phyloP scores from a whole-genome alignment of 2,113 vertebrate species.

The Anoura caudifer region DNA sequence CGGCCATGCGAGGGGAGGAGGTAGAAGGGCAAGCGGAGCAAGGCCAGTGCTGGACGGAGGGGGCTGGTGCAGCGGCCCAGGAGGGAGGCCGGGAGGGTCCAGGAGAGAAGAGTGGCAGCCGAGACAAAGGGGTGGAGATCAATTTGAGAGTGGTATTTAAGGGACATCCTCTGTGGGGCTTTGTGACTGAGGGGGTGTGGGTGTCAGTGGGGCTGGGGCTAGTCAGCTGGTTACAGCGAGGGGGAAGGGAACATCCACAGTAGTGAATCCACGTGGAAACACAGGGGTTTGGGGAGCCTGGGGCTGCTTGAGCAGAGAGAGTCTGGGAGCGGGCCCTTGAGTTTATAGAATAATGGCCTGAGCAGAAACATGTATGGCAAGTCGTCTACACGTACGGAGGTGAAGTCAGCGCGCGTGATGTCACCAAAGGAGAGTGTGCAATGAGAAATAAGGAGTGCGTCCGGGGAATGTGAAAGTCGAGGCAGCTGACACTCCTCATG shows the following conservation, averaged over 20 bases:
- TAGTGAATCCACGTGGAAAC: not conserved
- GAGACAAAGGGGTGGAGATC: not conserved
- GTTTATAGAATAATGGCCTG: not conserved
- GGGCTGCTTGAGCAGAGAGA: not conserved
- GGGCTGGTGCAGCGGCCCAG: not conserved
- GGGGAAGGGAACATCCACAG: not conserved
- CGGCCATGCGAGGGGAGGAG: fast-evolving
- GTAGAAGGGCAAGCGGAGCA: not conserved
- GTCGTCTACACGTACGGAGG: not conserved
- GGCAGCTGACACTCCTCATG: not conserved
- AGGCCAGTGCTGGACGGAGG: not conserved
- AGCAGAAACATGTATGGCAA: not conserved
- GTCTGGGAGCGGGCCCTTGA: not conserved
- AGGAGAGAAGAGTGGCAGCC: not conserved
- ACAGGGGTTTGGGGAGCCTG: not conserved
- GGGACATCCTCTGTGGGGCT: not conserved
- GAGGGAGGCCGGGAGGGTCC: not conserved
- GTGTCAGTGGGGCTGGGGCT: not conserved
- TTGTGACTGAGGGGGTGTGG: not conserved
- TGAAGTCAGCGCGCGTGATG: not conserved
- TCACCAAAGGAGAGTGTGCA: not conserved
- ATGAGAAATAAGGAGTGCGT: not conserved
- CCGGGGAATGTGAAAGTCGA: not conserved
- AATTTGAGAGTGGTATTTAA: not conserved
- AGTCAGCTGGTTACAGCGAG: not conserved